A percentile compares a stretch with the other conserved stretches of the same genome.
Conservation (phyloP, 2,113 vertebrate genomes). For the Callocephalon fimbriatum region DNA sequence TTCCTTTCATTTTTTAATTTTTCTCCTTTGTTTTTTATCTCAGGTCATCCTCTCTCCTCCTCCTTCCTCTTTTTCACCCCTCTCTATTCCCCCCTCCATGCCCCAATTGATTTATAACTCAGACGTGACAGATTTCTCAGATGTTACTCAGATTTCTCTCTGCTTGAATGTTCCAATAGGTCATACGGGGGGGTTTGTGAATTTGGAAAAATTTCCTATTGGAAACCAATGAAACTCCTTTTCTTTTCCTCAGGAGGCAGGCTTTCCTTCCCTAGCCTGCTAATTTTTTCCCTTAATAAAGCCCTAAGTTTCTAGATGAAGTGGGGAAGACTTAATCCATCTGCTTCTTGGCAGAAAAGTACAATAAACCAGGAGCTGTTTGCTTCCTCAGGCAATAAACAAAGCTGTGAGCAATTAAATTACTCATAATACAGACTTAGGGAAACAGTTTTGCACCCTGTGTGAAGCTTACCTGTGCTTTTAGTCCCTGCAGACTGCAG, state of each 20-base stretch:
- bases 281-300: background rate
- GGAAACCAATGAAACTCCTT: background rate
- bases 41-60: rapidly evolving
- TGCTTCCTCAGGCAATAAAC: background rate
- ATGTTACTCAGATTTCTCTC: background rate
- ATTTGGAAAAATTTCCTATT: background rate
- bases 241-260: background rate
- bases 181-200: background rate
- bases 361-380: background rate
- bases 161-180: background rate
- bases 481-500: background rate
- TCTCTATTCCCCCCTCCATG: background rate
- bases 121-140: background rate
- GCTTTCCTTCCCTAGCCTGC: background rate
- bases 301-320: background rate
- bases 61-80: rapidly evolving
- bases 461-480: background rate
- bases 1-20: background rate
- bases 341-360: background rate
- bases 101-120: background rate
- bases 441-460: background rate
- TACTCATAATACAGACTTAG: background rate
- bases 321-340: background rate
- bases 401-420: background rate
- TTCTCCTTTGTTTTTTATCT: background rate